Evolutionary conservation across 2,888 invertebrate genomes (phyloP).

Genomic region (Augochlorella aurata): DNA sequence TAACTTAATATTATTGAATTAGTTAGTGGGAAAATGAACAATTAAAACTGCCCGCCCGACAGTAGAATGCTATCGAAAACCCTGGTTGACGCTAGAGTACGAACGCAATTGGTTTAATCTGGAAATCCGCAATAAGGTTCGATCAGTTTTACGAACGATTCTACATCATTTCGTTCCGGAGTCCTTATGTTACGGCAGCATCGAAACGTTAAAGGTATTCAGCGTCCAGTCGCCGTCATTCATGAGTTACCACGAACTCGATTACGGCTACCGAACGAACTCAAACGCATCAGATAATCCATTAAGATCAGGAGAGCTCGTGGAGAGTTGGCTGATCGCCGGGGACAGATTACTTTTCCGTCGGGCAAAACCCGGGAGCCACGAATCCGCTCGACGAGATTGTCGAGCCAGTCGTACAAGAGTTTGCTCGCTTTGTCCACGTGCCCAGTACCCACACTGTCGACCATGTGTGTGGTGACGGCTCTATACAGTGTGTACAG

Average conservation of each 20-base stretch:
- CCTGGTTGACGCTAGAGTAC: neutral
- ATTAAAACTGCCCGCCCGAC: too few relatives aligned
- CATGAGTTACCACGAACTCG: conserved; percentile 55
- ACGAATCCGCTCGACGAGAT: conserved; percentile 44
- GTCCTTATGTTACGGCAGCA: neutral
- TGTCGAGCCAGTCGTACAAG: conserved; percentile 26
- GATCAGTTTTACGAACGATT: conserved; percentile 13
- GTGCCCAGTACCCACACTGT: conserved; percentile 26
- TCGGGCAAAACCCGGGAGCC: conserved; percentile 46
- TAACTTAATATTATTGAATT: too few relatives aligned
- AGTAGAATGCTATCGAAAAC: neutral
- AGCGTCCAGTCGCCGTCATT: conserved; percentile 38
- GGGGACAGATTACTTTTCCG: conserved; percentile 58
- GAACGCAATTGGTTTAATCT: neutral
- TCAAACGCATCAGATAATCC: conserved; percentile 59
- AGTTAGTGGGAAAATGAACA: too few relatives aligned
- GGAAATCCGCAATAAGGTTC: conserved; percentile 23
- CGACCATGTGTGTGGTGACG: neutral
- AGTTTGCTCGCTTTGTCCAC: conserved; percentile 39
- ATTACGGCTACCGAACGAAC: conserved; percentile 45
- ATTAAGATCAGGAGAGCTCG: conserved; percentile 58
- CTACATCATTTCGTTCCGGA: neutral
- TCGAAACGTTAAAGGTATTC: conserved; percentile 8
- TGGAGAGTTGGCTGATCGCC: conserved; percentile 41
- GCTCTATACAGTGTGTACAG: neutral